Conservation (phyloP, 2,113 vertebrate species). For the Mastomys coucha region DNA sequence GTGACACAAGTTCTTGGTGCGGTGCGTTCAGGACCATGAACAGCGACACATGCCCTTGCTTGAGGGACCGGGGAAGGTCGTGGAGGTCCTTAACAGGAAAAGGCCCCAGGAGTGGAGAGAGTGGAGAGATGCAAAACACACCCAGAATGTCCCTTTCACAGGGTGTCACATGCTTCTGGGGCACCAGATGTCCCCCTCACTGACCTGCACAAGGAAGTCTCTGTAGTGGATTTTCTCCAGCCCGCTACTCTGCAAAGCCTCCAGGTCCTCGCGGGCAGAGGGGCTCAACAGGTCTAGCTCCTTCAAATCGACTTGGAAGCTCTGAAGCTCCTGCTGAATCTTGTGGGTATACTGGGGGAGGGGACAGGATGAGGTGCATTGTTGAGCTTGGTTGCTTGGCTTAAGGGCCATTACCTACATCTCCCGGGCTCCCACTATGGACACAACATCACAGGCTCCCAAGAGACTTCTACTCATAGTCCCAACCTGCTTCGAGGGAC, state of each 20-base stretch:
- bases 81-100: neutral
- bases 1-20: too few species aligned
- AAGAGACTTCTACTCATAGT: neutral
- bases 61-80: neutral
- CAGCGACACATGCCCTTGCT: accelerated
- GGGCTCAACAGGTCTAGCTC: constrained; percentile 80
- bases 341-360: constrained; percentile 79
- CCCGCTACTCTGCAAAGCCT: constrained; percentile 80
- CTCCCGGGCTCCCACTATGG: neutral
- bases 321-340: constrained; percentile 75
- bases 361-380: accelerated
- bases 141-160: neutral
- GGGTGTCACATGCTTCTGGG: neutral
- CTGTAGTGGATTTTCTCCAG: constrained; percentile 76
- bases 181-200: neutral
- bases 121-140: neutral
- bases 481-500: neutral
- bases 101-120: neutral
- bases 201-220: constrained; percentile 84
- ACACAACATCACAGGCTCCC: neutral
- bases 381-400: neutral
- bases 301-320: constrained; percentile 64
- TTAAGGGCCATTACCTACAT: neutral
- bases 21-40: constrained; percentile 56
- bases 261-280: constrained; percentile 81